Conservation (phyloP, 2,113 vertebrate species). For the Danionella cerebrum region DNA sequence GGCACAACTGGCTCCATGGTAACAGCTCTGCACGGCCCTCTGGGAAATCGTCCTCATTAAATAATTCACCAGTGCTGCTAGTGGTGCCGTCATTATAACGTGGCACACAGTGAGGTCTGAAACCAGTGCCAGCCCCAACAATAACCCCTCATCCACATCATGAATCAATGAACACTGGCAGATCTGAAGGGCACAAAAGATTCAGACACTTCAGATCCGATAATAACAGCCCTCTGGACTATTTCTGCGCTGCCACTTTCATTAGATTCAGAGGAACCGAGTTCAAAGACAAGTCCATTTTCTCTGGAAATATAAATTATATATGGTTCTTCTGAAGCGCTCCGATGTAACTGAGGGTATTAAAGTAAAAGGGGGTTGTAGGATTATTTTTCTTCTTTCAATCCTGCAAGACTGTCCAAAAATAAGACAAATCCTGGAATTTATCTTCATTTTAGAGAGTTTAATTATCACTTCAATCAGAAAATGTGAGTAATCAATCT, state of each 20-base stretch:
- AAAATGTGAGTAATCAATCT: too few relatives aligned
- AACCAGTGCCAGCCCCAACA: not conserved
- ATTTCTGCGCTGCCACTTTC: not conserved
- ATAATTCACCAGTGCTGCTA: slow-evolving; percentile 37
- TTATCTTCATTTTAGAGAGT: too few relatives aligned
- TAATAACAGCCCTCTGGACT: not conserved
- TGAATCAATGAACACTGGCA: slow-evolving; percentile 7
- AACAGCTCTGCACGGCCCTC: slow-evolving; percentile 8
- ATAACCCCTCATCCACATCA: slow-evolving; percentile 8
- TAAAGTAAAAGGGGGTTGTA: too few relatives aligned
- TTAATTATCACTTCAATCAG: too few relatives aligned
- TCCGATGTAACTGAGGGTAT: not conserved
- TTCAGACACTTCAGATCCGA: not conserved
- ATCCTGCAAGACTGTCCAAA: not conserved
- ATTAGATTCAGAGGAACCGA: not conserved
- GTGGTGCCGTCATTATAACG: slow-evolving; percentile 15
- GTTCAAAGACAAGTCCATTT: not conserved
- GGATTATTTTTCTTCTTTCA: not conserved
- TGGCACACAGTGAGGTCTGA: slow-evolving; percentile 3
- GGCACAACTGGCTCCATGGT: slow-evolving; percentile 12
- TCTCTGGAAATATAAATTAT: not conserved
- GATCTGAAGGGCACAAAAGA: slow-evolving; percentile 2
- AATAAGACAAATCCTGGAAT: too few relatives aligned
- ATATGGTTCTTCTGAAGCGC: not conserved
- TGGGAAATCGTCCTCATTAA: slow-evolving; percentile 29